Evolutionary conservation across 37 sponge, comb jelly and placozoan genomes (phyloP), one percentile per base, ranked within the genome.

Genomic region (Crambe crambe): DNA sequence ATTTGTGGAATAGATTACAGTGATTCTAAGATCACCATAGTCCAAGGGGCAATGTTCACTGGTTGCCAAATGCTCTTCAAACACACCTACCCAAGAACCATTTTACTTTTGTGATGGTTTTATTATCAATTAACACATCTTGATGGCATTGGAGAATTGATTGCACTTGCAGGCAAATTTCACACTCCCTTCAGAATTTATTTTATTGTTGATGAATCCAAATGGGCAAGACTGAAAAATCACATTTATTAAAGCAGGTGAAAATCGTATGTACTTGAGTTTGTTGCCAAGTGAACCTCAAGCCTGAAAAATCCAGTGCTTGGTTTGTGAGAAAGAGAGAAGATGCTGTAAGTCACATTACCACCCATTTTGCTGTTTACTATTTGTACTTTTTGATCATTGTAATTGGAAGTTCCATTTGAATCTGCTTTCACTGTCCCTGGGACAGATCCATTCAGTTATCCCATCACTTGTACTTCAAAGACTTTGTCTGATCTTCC

Each of bases 381-480:
- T 15, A 12, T 47, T 12, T 47, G 6, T 15, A 47, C 51, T 47
- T 47, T 12, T 15, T 47, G 10, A 47, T 47, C 51, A 8, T 26
- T 9, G 56, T 54, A 2, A 25, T 31, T 4, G 42, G 25, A 27
- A 54, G 10, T 10, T n/a, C n/a, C n/a, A n/a, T n/a, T n/a, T n/a
- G n/a, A n/a, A n/a, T n/a, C n/a, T n/a, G n/a, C n/a, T n/a, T 27
- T 1, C 18, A 72, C n/a, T 4, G n/a, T 5, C 40, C 82, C 65
- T 0, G 73, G 82, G 20, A 73, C 54, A 60, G 63, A 10, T 42
- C 64, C 73, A 43, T 82, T 42, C 29, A 44, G 42, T 54, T 72
- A 74, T 2, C 74, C 64, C 22, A 82, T 47, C 20, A 59, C 37
- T 60, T 59, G n/a, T 2, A 43, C 62, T 51, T 20, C 1, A 38